These are phyloP conservation scores for Xylocopa sonorina DNA, from an alignment of 1,140 invertebrate species.

Conservation along the genomic window DNA sequence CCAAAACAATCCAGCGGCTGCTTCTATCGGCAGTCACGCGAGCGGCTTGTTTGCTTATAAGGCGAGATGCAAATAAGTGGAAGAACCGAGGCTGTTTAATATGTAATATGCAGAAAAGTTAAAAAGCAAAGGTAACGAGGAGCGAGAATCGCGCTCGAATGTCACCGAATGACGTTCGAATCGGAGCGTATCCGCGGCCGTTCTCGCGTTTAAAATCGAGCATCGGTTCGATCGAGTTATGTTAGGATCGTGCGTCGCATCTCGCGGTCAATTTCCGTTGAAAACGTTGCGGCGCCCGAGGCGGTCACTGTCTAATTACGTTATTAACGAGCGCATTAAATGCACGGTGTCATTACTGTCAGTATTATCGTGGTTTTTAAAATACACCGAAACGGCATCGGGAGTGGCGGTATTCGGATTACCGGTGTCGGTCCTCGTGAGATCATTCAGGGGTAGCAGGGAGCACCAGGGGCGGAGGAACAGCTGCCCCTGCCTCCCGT, in stretches of 20 bases:
- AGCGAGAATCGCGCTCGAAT: not conserved
- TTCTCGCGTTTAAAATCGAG: not conserved
- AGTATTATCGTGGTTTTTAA: conserved; percentile 38
- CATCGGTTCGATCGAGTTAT: too few species aligned
- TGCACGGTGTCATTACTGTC: conserved; percentile 26
- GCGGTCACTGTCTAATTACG: not conserved
- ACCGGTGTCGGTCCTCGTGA: conserved; percentile 29
- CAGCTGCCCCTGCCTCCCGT: not conserved
- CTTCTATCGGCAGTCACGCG: too few species aligned
- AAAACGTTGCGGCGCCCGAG: not conserved
- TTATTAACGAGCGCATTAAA: conserved; percentile 51
- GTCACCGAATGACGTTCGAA: not conserved
- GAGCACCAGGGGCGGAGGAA: not conserved
- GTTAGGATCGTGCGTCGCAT: not conserved
- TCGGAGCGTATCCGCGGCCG: not conserved
- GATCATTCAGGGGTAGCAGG: conserved; percentile 4
- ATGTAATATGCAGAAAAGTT: too few species aligned
- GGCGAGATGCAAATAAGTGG: not conserved
- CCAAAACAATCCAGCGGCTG: too few species aligned
- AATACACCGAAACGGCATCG: conserved; percentile 1
- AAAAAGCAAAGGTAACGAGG: not conserved
- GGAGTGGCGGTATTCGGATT: conserved; percentile 23
- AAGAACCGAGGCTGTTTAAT: not conserved
- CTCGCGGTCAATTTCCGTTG: not conserved
- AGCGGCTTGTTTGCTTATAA: too few species aligned